phyloP scores from a whole-genome alignment of 2,888 invertebrate genomes.

The Drosophila cyrtoloma region DNA sequence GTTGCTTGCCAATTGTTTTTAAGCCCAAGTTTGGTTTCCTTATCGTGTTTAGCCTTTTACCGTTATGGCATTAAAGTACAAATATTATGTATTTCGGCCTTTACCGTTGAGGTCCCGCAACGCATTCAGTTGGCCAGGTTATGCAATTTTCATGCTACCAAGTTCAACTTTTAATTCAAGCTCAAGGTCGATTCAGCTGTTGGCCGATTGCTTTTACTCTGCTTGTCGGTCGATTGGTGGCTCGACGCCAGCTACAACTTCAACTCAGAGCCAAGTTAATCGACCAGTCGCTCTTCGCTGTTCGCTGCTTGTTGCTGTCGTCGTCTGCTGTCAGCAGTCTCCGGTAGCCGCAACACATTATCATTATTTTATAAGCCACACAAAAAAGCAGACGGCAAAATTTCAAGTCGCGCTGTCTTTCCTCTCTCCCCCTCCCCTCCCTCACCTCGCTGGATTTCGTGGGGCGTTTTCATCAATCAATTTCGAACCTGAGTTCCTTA shows the following conservation, averaged over 20 bases:
- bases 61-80: constrained; percentile 21
- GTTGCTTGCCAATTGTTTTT: constrained; percentile 41
- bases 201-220: constrained; percentile 7
- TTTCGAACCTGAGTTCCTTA: constrained; percentile 56
- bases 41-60: constrained; percentile 39
- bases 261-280: constrained; percentile 43
- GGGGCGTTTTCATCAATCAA: constrained; percentile 80
- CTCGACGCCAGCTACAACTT: constrained; percentile 5
- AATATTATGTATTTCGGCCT: constrained; percentile 4
- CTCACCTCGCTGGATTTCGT: constrained; percentile 26
- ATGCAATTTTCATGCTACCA: constrained; percentile 61
- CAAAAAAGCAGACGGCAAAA: constrained; percentile 57
- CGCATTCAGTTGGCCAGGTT: constrained; percentile 36
- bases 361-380: constrained; percentile 74
- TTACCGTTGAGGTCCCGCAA: constrained; percentile 30
- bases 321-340: constrained; percentile 52
- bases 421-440: constrained; percentile 5
- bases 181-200: constrained; percentile 70
- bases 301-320: constrained; percentile 16
- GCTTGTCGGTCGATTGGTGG: constrained; percentile 13
- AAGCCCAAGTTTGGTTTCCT: constrained; percentile 30
- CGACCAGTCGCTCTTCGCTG: constrained; percentile 27
- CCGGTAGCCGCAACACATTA: constrained; percentile 73
- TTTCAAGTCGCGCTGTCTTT: constrained; percentile 29
- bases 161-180: constrained; percentile 74